Conservation (phyloP, 2,888 invertebrate genomes). For the Monochamus alternatus region DNA sequence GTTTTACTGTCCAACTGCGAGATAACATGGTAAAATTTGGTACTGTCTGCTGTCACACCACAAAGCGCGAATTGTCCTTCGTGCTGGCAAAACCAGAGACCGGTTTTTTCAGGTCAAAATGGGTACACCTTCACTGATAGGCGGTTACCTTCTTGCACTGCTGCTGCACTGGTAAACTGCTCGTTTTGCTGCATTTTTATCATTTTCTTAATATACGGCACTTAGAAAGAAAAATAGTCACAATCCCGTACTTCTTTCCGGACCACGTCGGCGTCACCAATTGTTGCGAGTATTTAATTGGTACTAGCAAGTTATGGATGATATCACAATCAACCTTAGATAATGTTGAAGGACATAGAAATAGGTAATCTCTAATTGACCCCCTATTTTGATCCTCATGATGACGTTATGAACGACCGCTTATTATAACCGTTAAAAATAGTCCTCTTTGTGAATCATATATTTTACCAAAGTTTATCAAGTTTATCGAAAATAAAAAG, state of each 20-base stretch:
- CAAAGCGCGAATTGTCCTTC: background rate
- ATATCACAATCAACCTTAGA: too few species aligned
- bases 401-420: too few species aligned
- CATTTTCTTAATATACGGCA: background rate
- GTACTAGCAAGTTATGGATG: too few species aligned
- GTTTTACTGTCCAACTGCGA: background rate
- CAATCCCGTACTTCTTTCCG: background rate
- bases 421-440: too few species aligned
- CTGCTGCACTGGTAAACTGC: background rate
- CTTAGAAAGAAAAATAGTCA: background rate
- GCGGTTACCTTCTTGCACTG: background rate
- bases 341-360: too few species aligned
- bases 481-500: too few species aligned
- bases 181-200: background rate
- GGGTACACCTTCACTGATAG: background rate
- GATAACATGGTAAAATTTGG: background rate
- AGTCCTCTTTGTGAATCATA: too few species aligned
- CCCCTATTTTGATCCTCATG: too few species aligned
- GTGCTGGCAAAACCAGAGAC: background rate
- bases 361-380: too few species aligned
- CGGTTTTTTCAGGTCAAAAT: constrained; percentile 4
- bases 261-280: background rate
- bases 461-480: too few species aligned
- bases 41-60: background rate
- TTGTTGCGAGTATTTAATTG: background rate